Evolutionary conservation across 2,113 vertebrate species (phyloP), one percentile per base, ranked within the genome.

Genomic region (Onychorhynchus coronatus): DNA sequence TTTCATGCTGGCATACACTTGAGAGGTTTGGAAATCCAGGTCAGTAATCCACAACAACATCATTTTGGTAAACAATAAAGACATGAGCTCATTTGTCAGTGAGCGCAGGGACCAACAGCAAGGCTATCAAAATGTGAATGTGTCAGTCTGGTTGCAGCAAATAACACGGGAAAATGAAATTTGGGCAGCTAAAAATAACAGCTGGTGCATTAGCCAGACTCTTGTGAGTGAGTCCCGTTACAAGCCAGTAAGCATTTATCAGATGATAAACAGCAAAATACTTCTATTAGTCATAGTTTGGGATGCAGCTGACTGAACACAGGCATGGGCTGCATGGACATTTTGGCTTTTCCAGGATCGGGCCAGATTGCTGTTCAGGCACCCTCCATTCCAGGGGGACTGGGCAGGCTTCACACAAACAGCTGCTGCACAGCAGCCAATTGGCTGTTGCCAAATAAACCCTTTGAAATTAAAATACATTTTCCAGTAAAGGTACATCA

Each of bases 241-340:
- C 47, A 83, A 88, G 56, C 47, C 62, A 72, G 63, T 33, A 50
- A 83, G 56, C 55, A 67, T 86, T 93, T 86, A 52, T 66, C 0
- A 1, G 63, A 42, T 67, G 67, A 92, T 62, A 93, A 93, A 75
- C 16, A 85, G 56, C 56, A 89, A 88, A 94, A 68, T 55, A 44
- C 30, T 61, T 59, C 35, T 81, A 3, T 86, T 55, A 47, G 44
- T 37, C 13, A 3, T 27, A 33, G 35, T 59, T 71, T 67, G 80
- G 55, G 68, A 35, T 58, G 67, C 62, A 56, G 35, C 59, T 80
- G 88, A 49, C 28, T 66, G 53, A 80, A n/a, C 18, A 27, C 7
- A n/a, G 70, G 28, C 70, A 20, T 0, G 0, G 49, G 33, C 49
- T 21, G 23, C 3, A 2, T 1, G 3, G 63, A 44, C 7, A 1